Percentiles rank a stretch among this genome's conserved stretches.
Evolutionary conservation across 2,113 vertebrate genomes (phyloP).

Genomic region (Axis porcinus): DNA sequence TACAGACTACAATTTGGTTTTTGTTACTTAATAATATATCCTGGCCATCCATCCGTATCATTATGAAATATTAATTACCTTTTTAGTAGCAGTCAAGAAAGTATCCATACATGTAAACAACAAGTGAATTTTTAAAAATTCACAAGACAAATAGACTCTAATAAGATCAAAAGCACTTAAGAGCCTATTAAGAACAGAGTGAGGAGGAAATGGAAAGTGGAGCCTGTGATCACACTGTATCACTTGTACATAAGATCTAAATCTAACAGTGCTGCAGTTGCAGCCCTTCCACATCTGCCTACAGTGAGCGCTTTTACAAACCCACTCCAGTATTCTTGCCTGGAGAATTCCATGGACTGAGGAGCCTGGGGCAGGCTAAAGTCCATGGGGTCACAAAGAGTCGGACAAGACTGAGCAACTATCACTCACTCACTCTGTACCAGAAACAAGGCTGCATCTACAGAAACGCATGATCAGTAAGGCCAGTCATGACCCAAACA

Average conservation of each 20-base stretch:
- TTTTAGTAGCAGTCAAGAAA: conserved; percentile 16
- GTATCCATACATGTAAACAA: background rate
- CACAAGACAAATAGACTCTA: background rate
- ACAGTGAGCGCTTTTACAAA: background rate
- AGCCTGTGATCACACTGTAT: background rate
- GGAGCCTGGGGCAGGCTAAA: background rate
- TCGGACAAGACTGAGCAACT: background rate
- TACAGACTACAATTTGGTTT: background rate
- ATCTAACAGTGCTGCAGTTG: conserved; percentile 53
- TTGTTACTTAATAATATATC: background rate
- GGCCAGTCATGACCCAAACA: conserved; percentile 42
- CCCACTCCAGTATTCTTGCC: background rate
- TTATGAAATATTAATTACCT: background rate
- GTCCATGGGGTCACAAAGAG: background rate
- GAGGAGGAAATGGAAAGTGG: background rate
- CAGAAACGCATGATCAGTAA: conserved; percentile 15
- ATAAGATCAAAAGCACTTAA: background rate
- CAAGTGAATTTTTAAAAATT: background rate
- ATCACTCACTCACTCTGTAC: background rate
- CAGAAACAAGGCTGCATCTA: background rate
- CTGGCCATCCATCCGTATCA: background rate
- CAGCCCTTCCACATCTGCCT: background rate
- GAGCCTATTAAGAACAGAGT: background rate
- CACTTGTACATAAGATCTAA: conserved; percentile 43
- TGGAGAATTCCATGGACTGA: background rate